Base-by-base conservation (phyloP, 35 echinoderm and acorn worm genomes). In the Acanthaster planci region DNA sequence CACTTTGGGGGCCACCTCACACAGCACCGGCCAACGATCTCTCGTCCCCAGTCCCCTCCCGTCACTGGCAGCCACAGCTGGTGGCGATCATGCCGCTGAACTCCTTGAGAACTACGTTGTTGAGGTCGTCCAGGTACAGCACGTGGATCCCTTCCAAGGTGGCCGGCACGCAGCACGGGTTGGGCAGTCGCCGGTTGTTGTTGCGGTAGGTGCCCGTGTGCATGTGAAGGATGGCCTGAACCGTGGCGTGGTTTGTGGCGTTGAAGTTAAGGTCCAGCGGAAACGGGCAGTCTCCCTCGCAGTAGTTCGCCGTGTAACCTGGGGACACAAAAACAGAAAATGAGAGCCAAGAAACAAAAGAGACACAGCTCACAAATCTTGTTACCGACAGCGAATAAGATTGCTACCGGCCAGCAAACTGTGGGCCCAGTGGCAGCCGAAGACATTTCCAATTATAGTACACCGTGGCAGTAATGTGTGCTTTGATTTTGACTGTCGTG, bases 181-280 rank as follows among this genome's bases (percentile, higher is more conserved):
- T 99, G 12, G 96, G 89, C 8, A 99, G 59, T 5, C 83, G 77
- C 5, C 35, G 76, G 9, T 87, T 84, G 27, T 82, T 77, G 29
- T 40, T 60, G 21, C 68, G 87, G 39, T 34, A 67, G 15, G 84
- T 84, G 29, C 83, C 81, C n/a, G 78, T 86, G 26, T 72, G 64
- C 64, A 50, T 81, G 68, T 91, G 88, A 0, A 94, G 40, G 38
- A 99, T 94, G 0, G 86, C 89, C 40, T 94, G 92, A 9, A 99
- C 96, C 15, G 89, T 91, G 38, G 96, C 96, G 78, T 94, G 92
- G 85, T 99, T 99, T 7, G 96, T 99, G 30, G 92, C 96, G 96
- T 99, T 99, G 90, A 99, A 99, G 27, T 90, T 77, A 8, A 67
- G 79, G 77, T 99, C 96, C 32, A 99, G 76, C 1, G 96, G 96